Percentiles rank a stretch among this genome's conserved stretches.
Evolutionary conservation across 2,113 vertebrate genomes (phyloP).

Genomic region (Rhinoderma darwinii): DNA sequence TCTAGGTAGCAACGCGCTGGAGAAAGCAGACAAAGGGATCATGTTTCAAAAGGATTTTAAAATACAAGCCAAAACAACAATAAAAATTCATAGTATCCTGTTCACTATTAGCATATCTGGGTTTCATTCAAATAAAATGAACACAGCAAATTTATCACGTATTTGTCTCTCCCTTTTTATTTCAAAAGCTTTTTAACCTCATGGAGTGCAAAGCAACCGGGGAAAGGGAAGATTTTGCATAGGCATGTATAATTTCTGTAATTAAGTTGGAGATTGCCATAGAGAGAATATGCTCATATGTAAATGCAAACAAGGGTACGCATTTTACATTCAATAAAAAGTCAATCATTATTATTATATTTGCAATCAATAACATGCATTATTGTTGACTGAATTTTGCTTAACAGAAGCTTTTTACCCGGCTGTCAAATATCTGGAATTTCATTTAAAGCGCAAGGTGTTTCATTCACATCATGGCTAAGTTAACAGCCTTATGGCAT

Average conservation of each 20-base stretch:
- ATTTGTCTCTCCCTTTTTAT: conserved; percentile 26
- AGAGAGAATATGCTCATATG: conserved; percentile 29
- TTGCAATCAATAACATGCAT: neutral
- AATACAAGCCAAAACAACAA: conserved; percentile 46
- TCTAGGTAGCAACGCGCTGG: neutral
- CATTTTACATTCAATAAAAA: neutral
- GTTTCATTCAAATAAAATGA: conserved; percentile 37
- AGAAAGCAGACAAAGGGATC: conserved; percentile 44
- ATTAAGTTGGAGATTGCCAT: conserved; percentile 46
- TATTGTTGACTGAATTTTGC: neutral
- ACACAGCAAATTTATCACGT: conserved; percentile 27
- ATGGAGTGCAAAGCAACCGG: conserved; percentile 19
- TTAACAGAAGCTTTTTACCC: neutral
- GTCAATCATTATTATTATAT: neutral
- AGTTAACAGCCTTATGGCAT: neutral
- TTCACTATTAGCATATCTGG: conserved; percentile 30
- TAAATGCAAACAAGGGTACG: conserved; percentile 13
- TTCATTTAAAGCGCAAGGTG: conserved; percentile 25
- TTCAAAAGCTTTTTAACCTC: conserved; percentile 53
- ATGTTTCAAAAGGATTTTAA: conserved; percentile 44
- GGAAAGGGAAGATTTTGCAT: conserved; percentile 23
- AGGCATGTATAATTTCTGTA: conserved; percentile 50
- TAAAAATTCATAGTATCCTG: conserved; percentile 40
- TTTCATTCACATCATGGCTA: conserved; percentile 17
- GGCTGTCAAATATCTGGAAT: conserved; percentile 17